A percentile compares a stretch with the other conserved stretches of the same genome.
Evolutionary conservation across 1,140 invertebrate species (phyloP).

Genomic region (Leptinotarsa defecta): DNA sequence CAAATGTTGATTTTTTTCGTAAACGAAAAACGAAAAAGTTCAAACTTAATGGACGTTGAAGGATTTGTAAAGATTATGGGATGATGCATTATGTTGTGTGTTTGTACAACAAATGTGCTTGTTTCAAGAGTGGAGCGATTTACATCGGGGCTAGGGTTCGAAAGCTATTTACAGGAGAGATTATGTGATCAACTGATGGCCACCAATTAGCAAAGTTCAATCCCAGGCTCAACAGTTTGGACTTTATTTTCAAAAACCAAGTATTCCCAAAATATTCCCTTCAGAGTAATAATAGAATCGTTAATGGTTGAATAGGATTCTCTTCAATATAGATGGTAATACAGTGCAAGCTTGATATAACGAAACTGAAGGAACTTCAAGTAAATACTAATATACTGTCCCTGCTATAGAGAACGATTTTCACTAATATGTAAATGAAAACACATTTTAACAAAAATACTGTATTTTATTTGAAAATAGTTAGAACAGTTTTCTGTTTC

Average conservation of each 20-base stretch:
- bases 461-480: no score
- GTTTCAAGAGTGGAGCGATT: neutral
- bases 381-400: no score
- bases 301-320: no score
- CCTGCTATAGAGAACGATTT: no score
- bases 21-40: neutral
- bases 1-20: neutral
- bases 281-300: no score
- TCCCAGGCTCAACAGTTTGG: neutral
- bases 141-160: neutral
- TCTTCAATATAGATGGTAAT: no score
- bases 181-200: neutral
- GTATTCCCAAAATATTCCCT: no score
- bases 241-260: neutral
- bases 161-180: neutral
- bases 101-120: slow-evolving; percentile 6
- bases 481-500: no score
- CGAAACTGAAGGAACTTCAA: no score
- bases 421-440: no score
- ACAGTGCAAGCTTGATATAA: no score
- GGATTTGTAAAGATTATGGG: neutral
- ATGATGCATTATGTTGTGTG: slow-evolving; percentile 8
- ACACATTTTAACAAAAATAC: no score
- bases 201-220: slow-evolving; percentile 1
- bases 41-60: neutral